Evolutionary conservation across 53 echinoderm and acorn worm genomes (phyloP).

Genomic region (Henricia sp.): DNA sequence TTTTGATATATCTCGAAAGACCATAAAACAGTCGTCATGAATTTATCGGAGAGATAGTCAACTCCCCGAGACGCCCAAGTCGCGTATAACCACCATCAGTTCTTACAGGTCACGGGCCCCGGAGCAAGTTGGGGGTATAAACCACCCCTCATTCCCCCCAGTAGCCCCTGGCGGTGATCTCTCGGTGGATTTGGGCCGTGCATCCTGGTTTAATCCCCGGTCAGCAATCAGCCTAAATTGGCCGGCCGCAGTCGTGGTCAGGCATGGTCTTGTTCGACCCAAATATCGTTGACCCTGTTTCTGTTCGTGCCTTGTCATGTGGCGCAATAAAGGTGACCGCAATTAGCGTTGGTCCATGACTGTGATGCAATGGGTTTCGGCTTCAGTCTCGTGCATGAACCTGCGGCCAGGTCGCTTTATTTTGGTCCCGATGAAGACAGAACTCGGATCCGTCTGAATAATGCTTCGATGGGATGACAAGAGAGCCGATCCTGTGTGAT

Average conservation of each 20-base stretch:
- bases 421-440: too few species aligned
- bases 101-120: constrained; percentile 43
- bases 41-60: constrained; percentile 17
- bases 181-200: constrained; percentile 39
- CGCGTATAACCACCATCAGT: constrained; percentile 37
- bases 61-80: constrained; percentile 30
- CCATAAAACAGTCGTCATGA: constrained; percentile 55
- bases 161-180: constrained; percentile 51
- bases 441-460: too few species aligned
- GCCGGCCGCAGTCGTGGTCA: background rate
- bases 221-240: constrained; percentile 36
- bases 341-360: too few species aligned
- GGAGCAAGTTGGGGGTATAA: constrained; percentile 7
- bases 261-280: background rate
- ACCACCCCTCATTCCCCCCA: constrained; percentile 27
- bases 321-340: too few species aligned
- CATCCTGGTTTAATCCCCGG: constrained; percentile 39
- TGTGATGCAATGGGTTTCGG: too few species aligned
- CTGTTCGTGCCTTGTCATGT: too few species aligned
- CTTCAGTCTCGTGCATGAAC: too few species aligned
- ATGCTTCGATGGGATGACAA: too few species aligned
- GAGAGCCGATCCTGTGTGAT: too few species aligned
- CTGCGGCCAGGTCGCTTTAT: too few species aligned
- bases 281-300: constrained; percentile 29
- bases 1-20: too few species aligned